A percentile compares a stretch with the other conserved stretches of the same genome.
Evolutionary conservation across 2,888 invertebrate species (phyloP).

Genomic region (Agrochola litura): DNA sequence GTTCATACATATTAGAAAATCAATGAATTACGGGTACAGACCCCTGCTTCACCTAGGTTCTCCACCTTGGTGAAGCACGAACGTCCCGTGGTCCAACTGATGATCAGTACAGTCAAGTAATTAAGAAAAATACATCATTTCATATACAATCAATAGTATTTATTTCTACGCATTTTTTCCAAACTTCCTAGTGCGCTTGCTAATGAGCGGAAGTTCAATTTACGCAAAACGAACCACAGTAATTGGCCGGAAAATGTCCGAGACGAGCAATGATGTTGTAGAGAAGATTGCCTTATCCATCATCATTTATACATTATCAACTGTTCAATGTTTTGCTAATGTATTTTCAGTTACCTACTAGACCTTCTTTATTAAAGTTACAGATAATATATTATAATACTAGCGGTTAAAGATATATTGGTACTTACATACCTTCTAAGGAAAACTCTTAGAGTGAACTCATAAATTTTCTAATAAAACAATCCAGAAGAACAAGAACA

Average conservation of each 20-base stretch:
- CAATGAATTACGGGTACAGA: not conserved
- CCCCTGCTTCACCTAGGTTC: no score
- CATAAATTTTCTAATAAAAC: constrained; percentile 42
- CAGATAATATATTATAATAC: not conserved
- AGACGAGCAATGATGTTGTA: constrained; percentile 12
- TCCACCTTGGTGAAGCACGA: no score
- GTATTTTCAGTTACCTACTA: constrained; percentile 12
- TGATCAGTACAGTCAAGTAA: no score
- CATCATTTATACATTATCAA: constrained; percentile 32
- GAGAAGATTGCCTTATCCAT: constrained; percentile 15
- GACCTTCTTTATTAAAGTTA: not conserved
- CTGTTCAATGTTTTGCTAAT: constrained; percentile 12
- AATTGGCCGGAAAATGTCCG: constrained; percentile 33
- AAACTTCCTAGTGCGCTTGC: constrained; percentile 7
- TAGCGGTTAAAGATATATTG: not conserved
- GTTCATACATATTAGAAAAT: constrained; percentile 17
- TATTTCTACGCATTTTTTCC: no score
- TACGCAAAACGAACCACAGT: constrained; percentile 20
- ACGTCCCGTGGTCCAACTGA: no score
- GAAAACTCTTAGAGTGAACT: constrained; percentile 2
- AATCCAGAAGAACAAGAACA: constrained; percentile 34
- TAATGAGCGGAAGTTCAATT: constrained; percentile 33
- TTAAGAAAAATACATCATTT: no score
- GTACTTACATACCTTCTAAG: not conserved
- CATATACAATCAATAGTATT: no score